Conservation (phyloP, 2,797 vertebrate species). For the Macropodus opercularis region DNA sequence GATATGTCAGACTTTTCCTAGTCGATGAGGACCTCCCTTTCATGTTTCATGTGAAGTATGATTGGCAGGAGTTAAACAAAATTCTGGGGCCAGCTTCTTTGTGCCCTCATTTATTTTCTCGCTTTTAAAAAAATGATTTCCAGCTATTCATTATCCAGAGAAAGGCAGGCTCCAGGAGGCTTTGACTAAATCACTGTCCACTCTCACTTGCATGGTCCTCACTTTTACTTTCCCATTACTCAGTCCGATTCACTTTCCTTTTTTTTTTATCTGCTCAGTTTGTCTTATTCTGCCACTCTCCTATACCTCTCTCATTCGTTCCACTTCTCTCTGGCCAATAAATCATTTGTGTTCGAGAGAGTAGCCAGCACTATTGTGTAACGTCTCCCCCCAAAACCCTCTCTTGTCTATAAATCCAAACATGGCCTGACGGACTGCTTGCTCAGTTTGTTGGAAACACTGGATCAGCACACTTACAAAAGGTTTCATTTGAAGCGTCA, state of each 20-base stretch:
- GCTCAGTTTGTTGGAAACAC: conserved; percentile 72
- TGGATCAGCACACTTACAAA: conserved; percentile 65
- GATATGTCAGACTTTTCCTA: conserved; percentile 27
- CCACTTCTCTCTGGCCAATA: conserved; percentile 67
- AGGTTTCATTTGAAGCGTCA: conserved; percentile 70
- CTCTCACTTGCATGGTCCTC: conserved; percentile 50
- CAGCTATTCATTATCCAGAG: conserved; percentile 68
- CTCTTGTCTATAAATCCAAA: conserved; percentile 71
- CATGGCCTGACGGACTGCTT: conserved; percentile 59
- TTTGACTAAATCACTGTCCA: conserved; percentile 58
- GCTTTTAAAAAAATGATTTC: conserved; percentile 70
- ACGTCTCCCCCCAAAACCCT: conserved; percentile 45
- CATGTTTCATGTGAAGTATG: conserved; percentile 22
- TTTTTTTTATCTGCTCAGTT: conserved; percentile 50
- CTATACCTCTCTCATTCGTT: conserved; percentile 64
- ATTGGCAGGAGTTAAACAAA: conserved; percentile 25
- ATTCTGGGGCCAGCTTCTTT: conserved; percentile 38
- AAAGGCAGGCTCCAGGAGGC: conserved; percentile 59
- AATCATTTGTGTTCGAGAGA: conserved; percentile 69
- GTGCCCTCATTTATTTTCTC: conserved; percentile 46
- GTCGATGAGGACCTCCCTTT: conserved; percentile 13
- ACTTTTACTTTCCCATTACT: conserved; percentile 61
- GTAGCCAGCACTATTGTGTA: conserved; percentile 69
- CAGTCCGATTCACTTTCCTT: conserved; percentile 51
- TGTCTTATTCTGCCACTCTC: conserved; percentile 52